Percentiles rank a stretch among this genome's conserved stretches.
These are phyloP conservation scores for Crotophaga sulcirostris DNA, from an alignment of 2,113 vertebrate genomes.

Conservation along the genomic window DNA sequence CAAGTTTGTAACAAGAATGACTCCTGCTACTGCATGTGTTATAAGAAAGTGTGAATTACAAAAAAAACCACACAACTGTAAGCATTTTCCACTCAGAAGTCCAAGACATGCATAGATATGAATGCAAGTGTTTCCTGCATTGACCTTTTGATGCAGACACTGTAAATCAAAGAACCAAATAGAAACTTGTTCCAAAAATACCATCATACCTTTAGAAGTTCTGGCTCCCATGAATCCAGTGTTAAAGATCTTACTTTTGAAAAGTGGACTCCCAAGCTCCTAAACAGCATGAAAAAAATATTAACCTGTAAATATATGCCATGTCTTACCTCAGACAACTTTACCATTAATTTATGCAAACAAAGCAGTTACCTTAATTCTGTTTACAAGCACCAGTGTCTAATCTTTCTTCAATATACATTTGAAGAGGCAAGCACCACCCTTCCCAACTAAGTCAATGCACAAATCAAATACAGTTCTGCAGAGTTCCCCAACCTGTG, in stretches of 20 bases:
- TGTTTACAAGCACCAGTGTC: background rate
- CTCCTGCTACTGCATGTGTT: background rate
- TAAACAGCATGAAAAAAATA: constrained; percentile 48
- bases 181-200: background rate
- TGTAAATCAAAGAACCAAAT: background rate
- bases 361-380: background rate
- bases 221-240: constrained; percentile 95
- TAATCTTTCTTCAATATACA: background rate
- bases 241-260: constrained; percentile 97
- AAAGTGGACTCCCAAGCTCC: constrained; percentile 97
- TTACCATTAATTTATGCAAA: background rate
- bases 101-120: background rate
- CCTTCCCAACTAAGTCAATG: background rate
- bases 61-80: background rate
- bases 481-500: constrained; percentile 83
- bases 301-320: background rate
- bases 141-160: background rate
- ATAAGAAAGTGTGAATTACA: background rate
- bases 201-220: constrained; percentile 90
- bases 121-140: background rate
- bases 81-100: background rate
- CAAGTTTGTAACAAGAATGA: background rate
- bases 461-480: background rate
- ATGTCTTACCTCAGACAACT: background rate
- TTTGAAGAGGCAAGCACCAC: background rate